Percentiles rank a stretch among this genome's conserved stretches.
Conservation (phyloP, 2,797 vertebrate species). For the Alfaro cultratus region DNA sequence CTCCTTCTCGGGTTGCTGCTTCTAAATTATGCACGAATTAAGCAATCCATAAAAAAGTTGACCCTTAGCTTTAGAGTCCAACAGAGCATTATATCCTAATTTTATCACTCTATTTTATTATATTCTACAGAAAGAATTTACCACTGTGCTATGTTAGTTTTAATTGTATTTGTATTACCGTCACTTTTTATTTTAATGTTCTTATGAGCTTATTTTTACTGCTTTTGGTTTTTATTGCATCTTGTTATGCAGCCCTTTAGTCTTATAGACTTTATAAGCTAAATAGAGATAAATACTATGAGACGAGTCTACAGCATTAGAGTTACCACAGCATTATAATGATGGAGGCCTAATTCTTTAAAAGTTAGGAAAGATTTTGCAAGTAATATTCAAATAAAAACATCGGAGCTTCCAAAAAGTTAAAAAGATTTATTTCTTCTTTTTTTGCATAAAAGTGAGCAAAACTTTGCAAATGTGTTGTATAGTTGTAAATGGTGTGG, state of each 20-base stretch:
- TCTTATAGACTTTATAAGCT: too few relatives aligned
- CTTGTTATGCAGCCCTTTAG: background rate
- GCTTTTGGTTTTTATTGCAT: background rate
- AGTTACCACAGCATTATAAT: background rate
- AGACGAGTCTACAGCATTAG: background rate
- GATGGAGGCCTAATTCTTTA: background rate
- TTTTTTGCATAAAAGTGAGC: background rate
- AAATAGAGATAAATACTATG: background rate
- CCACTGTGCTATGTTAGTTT: background rate
- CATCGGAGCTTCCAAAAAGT: slow-evolving; percentile 4
- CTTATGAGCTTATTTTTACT: background rate
- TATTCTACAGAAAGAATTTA: background rate
- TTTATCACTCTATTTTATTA: slow-evolving; percentile 1
- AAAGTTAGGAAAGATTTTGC: slow-evolving; percentile 6
- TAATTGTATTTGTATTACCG: background rate
- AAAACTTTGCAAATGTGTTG: background rate
- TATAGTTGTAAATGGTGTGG: background rate
- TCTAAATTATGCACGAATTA: background rate
- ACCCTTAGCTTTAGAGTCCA: background rate
- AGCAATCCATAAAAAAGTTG: background rate
- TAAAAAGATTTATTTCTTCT: background rate
- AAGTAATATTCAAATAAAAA: background rate
- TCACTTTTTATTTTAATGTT: background rate
- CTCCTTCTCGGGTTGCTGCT: background rate
- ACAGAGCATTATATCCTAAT: background rate